Evolutionary conservation across 1,140 invertebrate genomes (phyloP).

Genomic region (Ericerus pela): DNA sequence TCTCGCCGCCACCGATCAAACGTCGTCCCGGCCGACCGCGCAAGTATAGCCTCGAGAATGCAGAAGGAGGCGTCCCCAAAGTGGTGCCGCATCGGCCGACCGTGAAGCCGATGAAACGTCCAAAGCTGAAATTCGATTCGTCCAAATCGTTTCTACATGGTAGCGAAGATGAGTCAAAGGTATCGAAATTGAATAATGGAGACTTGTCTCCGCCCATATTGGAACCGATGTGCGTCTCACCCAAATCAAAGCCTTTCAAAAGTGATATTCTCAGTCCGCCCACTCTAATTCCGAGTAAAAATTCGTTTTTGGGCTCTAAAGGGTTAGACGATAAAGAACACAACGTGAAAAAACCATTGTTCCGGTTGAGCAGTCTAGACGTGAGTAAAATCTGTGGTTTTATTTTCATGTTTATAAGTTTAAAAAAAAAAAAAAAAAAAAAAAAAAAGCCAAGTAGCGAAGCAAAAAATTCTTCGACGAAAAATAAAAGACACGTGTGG

Average conservation of each 20-base stretch:
- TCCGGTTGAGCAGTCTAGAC: too few relatives aligned
- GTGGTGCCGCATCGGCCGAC: neutral
- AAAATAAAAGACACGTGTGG: too few relatives aligned
- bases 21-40: conserved; percentile 6
- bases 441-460: too few relatives aligned
- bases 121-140: neutral
- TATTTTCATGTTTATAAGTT: too few relatives aligned
- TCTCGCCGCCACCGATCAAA: neutral
- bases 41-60: neutral
- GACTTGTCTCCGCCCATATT: conserved; percentile 29
- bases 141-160: neutral
- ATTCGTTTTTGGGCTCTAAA: too few relatives aligned
- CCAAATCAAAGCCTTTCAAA: neutral
- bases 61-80: neutral
- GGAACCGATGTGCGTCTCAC: conserved; percentile 22
- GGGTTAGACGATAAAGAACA: too few relatives aligned
- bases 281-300: conserved; percentile 21
- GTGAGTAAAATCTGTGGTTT: too few relatives aligned
- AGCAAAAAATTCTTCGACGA: too few relatives aligned
- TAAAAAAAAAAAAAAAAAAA: too few relatives aligned
- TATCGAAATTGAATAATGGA: neutral
- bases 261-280: conserved; percentile 17
- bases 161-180: neutral
- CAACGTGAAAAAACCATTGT: too few relatives aligned
- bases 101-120: neutral